Evolutionary conservation across 1,140 invertebrate species (phyloP).

Genomic region (Drosophila pseudoobscura): DNA sequence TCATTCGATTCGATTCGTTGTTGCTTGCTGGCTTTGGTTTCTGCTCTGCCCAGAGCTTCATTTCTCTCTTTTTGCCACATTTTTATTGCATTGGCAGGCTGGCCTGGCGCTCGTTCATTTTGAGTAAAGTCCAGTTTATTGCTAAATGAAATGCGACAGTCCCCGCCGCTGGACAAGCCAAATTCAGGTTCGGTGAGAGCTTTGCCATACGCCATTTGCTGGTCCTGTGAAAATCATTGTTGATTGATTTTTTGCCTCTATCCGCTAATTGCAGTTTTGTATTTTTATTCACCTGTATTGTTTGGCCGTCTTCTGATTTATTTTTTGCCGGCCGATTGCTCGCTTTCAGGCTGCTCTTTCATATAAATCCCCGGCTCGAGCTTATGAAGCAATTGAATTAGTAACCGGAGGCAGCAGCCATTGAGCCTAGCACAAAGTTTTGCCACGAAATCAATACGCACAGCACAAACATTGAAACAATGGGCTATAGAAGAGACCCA

Average conservation of each 20-base stretch:
- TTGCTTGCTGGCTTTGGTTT: slow-evolving; percentile 48
- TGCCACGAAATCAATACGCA: slow-evolving; percentile 41
- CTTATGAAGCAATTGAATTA: slow-evolving; percentile 45
- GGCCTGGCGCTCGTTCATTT: slow-evolving; percentile 26
- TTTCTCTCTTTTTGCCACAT: slow-evolving; percentile 22
- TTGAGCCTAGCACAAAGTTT: slow-evolving; percentile 20
- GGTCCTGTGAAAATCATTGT: slow-evolving; percentile 3
- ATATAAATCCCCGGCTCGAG: slow-evolving; percentile 27
- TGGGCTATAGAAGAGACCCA: slow-evolving; percentile 20
- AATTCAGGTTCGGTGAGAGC: slow-evolving; percentile 14
- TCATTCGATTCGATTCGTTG: slow-evolving; percentile 43
- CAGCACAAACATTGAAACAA: slow-evolving; percentile 29
- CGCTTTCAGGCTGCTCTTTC: slow-evolving; percentile 9
- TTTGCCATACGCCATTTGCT: slow-evolving; percentile 7
- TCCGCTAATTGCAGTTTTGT: slow-evolving; percentile 30
- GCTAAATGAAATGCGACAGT: slow-evolving; percentile 58
- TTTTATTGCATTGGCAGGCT: slow-evolving; percentile 55
- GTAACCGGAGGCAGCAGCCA: slow-evolving; percentile 22
- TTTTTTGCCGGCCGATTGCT: slow-evolving; percentile 35
- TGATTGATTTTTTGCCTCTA: background rate
- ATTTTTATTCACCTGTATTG: slow-evolving; percentile 22
- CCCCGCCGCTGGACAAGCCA: background rate
- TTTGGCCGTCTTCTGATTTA: slow-evolving; percentile 25
- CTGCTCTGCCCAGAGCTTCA: slow-evolving; percentile 2
- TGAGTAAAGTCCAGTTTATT: slow-evolving; percentile 62